Evolutionary conservation across 2,113 vertebrate genomes (phyloP).

Genomic region (Peromyscus maniculatus): DNA sequence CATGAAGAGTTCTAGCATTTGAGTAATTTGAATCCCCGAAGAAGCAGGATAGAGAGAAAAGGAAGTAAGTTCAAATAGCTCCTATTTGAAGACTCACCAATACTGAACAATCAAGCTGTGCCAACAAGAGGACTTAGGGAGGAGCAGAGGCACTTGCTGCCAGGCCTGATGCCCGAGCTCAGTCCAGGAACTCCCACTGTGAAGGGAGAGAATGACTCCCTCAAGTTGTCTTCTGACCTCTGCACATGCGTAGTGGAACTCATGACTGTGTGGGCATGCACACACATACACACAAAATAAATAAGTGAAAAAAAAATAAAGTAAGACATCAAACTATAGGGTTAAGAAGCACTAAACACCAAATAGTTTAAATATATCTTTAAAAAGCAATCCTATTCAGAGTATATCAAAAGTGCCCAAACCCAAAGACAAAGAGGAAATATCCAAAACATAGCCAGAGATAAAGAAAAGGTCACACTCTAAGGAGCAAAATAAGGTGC

Average conservation of each 20-base stretch:
- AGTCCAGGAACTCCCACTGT: too few relatives aligned
- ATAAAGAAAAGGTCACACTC: constrained; percentile 16
- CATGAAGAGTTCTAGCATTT: constrained; percentile 1
- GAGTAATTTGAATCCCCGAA: not conserved
- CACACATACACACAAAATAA: not conserved
- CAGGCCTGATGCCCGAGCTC: not conserved
- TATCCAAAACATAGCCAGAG: not conserved
- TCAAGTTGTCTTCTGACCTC: not conserved
- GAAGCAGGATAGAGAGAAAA: not conserved
- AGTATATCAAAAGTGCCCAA: constrained; percentile 37
- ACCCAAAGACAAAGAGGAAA: constrained; percentile 39
- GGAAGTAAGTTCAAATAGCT: constrained; percentile 42
- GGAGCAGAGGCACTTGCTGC: not conserved
- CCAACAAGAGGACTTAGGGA: not conserved
- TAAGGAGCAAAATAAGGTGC: constrained; percentile 1
- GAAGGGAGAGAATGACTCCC: not conserved
- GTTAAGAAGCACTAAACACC: constrained; percentile 20
- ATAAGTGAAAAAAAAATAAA: not conserved
- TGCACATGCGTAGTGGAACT: not conserved
- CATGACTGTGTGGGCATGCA: too few relatives aligned
- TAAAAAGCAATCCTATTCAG: constrained; percentile 25
- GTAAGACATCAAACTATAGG: not conserved
- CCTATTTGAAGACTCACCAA: constrained; percentile 18
- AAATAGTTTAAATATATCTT: constrained; percentile 20
- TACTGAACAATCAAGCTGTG: not conserved